These are phyloP conservation scores for Drosophila fuyamai DNA, from an alignment of 1,140 invertebrate species.

Conservation along the genomic window DNA sequence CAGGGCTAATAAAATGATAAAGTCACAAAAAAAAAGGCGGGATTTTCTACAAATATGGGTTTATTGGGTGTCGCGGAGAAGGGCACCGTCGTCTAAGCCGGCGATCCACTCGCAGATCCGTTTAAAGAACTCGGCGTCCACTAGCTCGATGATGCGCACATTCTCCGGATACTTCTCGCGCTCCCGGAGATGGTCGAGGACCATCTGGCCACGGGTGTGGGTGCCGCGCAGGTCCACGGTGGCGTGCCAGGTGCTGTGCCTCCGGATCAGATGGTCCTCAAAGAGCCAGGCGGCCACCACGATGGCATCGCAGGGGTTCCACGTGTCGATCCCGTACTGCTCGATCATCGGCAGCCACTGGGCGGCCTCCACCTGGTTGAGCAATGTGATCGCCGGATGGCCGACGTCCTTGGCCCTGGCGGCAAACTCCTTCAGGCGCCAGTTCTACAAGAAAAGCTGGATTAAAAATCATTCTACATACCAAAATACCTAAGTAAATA, in stretches of 20 bases:
- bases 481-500: neutral
- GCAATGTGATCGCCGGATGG: conserved; percentile 84
- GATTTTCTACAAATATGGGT: conserved; percentile 21
- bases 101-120: conserved; percentile 64
- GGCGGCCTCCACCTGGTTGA: conserved; percentile 86
- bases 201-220: conserved; percentile 69
- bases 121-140: conserved; percentile 86
- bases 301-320: conserved; percentile 87
- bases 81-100: conserved; percentile 31
- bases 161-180: conserved; percentile 85
- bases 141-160: conserved; percentile 85
- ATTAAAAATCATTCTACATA: neutral
- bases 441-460: conserved; percentile 84
- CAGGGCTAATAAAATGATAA: conserved; percentile 1
- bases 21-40: neutral
- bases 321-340: conserved; percentile 65
- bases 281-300: conserved; percentile 85
- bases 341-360: conserved; percentile 73
- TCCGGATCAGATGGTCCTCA: conserved; percentile 71
- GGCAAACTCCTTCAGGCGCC: conserved; percentile 84
- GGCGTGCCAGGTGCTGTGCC: conserved; percentile 84
- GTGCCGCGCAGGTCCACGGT: conserved; percentile 52
- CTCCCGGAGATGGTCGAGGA: conserved; percentile 59
- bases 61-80: conserved; percentile 8
- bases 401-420: conserved; percentile 10